These are phyloP conservation scores for Tachina lurida DNA, from an alignment of 2,888 invertebrate species.

Conservation along the genomic window DNA sequence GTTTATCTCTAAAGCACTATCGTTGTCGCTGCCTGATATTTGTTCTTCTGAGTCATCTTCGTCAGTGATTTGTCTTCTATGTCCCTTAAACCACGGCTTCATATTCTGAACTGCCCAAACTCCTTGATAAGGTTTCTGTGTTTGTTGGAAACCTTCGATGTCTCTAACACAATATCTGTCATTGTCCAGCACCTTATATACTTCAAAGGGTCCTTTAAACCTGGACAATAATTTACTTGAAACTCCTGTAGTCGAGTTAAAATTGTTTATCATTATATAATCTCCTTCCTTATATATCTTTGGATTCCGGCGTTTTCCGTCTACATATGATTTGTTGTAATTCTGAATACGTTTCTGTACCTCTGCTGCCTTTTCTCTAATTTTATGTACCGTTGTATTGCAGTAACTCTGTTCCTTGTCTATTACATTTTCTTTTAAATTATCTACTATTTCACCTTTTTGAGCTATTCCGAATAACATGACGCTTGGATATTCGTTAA, in stretches of 20 bases:
- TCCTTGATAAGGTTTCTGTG: background rate
- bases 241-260: background rate
- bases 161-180: constrained; percentile 1
- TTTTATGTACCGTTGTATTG: constrained; percentile 26
- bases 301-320: background rate
- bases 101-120: background rate
- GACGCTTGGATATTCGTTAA: constrained; percentile 54
- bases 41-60: no score
- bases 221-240: background rate
- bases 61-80: no score
- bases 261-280: background rate
- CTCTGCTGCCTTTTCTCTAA: constrained; percentile 32
- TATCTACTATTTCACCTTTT: constrained; percentile 8
- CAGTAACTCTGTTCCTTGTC: background rate
- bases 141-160: background rate
- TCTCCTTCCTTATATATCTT: background rate
- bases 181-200: background rate
- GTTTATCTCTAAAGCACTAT: no score
- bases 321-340: constrained; percentile 43
- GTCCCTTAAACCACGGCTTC: background rate
- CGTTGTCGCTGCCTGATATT: no score
- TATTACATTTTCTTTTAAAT: constrained; percentile 47
- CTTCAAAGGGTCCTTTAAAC: background rate
- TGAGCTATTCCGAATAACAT: constrained; percentile 49
- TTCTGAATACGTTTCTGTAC: constrained; percentile 47